Conservation (phyloP, 2,888 invertebrate species). For the Campaea margaritaria region DNA sequence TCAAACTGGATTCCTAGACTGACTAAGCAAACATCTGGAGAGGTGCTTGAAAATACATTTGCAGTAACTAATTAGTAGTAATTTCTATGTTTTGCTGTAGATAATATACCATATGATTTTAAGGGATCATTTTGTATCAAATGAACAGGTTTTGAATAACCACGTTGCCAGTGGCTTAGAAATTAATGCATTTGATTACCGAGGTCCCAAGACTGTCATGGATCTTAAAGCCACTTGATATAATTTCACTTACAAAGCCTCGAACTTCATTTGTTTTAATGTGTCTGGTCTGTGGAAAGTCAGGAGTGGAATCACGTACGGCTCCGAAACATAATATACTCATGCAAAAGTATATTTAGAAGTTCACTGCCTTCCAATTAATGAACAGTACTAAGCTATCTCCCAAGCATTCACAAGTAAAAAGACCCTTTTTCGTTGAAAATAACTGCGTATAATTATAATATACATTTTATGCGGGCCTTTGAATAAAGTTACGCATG, state of each 20-base stretch:
- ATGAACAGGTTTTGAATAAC: too few species aligned
- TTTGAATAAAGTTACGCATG: constrained; percentile 30
- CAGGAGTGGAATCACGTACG: constrained; percentile 19
- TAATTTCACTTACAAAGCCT: constrained; percentile 34
- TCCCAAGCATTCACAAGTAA: constrained; percentile 15
- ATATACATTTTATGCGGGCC: constrained; percentile 25
- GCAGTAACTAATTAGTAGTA: too few species aligned
- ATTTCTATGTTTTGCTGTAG: background rate
- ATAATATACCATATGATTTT: background rate
- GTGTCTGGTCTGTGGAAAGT: constrained; percentile 30
- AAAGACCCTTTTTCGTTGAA: constrained; percentile 30
- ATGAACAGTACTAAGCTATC: constrained; percentile 21
- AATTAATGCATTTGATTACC: constrained; percentile 26
- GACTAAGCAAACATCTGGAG: too few species aligned
- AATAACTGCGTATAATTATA: constrained; percentile 24
- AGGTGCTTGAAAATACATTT: too few species aligned
- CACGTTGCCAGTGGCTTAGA: constrained; percentile 2
- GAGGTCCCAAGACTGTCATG: constrained; percentile 24
- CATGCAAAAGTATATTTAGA: constrained; percentile 2
- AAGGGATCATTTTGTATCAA: too few species aligned
- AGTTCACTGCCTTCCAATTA: constrained; percentile 12
- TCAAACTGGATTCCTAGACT: too few species aligned
- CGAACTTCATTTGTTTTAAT: constrained; percentile 35
- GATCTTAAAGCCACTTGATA: constrained; percentile 33
- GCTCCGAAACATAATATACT: constrained; percentile 4